phyloP scores from a whole-genome alignment of 2,797 vertebrate species.

The Notolepis coatsorum region DNA sequence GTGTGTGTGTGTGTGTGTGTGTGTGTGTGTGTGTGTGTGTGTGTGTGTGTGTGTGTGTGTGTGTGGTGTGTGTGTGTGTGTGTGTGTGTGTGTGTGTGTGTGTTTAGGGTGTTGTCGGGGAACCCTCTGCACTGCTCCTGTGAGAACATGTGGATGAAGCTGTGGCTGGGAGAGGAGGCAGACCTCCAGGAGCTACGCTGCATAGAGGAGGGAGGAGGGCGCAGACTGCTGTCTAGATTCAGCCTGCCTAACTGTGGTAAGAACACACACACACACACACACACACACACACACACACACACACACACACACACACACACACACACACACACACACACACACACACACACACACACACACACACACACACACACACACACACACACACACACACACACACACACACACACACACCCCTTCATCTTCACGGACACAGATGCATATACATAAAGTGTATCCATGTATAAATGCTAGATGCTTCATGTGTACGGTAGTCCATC shows the following conservation, averaged over 20 bases:
- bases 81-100: slow-evolving; percentile 38
- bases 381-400: neutral
- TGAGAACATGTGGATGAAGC: slow-evolving; percentile 97
- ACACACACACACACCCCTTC: neutral
- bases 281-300: slow-evolving; percentile 16
- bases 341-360: neutral
- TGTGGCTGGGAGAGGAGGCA: slow-evolving; percentile 87
- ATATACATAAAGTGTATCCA: neutral
- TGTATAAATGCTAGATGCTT: too few species aligned
- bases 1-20: neutral
- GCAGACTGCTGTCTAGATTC: slow-evolving; percentile 84
- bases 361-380: neutral
- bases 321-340: neutral
- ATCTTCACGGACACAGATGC: too few species aligned
- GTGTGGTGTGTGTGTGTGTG: slow-evolving; percentile 26
- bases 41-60: slow-evolving; percentile 13
- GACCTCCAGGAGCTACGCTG: slow-evolving; percentile 91
- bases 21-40: slow-evolving; percentile 3
- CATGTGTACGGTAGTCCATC: too few species aligned
- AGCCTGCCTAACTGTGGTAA: slow-evolving; percentile 91
- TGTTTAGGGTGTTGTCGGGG: slow-evolving; percentile 86
- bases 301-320: slow-evolving; percentile 1
- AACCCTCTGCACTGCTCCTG: slow-evolving; percentile 96
- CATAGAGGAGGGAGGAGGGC: slow-evolving; percentile 87
- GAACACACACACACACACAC: slow-evolving; percentile 39